Evolutionary conservation across 2,113 vertebrate species (phyloP), one percentile per base, ranked within the genome.

Genomic region (Malurus elegans): DNA sequence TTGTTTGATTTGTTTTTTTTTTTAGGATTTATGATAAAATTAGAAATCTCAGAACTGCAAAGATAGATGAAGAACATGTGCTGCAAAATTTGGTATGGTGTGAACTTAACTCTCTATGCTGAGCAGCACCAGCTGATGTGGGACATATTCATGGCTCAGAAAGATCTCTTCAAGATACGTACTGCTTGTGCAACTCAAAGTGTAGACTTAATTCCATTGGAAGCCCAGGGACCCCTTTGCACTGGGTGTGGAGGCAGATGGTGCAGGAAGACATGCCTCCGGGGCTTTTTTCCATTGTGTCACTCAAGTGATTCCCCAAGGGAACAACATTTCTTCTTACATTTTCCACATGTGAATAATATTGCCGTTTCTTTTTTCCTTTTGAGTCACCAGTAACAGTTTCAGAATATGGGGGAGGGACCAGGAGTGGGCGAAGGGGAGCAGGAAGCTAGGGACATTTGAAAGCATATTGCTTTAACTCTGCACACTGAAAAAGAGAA

Each of bases 231-330:
- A 56, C 51, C 50, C 54, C 50, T 94, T 80, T 79, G 54, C 74
- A 70, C 45, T 48, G 54, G 12, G 65, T 42, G 25, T 50, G 38
- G 60, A 85, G 54, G 54, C 58, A 79, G 84, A 79, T 51, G 79
- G 78, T 87, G 58, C 54, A 79, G 71, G 79, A 90, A 91, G 32
- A 86, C 57, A 83, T 76, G 58, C 54, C 85, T 23, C 36, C 8
- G 0, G 42, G 87, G 71, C 66, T 85, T 92, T 90, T 92, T 91
- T 89, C 79, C 87, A 73, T 85, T 69, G 70, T 91, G 91, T 95
- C 95, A 93, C 74, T 95, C 84, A 88, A 88, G 79, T 2, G 7
- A 90, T 83, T 93, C 71, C 90, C 85, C 78, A 66, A 38, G 86
- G 82, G 79, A 90, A 38, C 28, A 54, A 93, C 74, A 79, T 80